Base-by-base conservation (phyloP, 2,113 vertebrate species). In the Plotosus lineatus region DNA sequence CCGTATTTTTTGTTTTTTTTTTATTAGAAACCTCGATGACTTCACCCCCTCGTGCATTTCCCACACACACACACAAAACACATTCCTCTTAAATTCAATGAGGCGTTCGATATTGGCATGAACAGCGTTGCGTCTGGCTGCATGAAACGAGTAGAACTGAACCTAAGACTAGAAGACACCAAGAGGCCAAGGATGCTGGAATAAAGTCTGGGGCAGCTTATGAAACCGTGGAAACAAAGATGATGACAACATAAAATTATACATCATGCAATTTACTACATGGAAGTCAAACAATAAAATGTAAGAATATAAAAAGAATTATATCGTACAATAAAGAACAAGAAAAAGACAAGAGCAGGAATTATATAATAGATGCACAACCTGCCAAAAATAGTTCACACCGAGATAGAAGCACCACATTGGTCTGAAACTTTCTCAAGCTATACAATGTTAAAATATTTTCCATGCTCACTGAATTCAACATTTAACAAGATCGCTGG, bases 101-200 rank as follows among this genome's bases (percentile, higher is more conserved):
- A 60, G 53, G 65, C 55, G 66, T 80, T 83, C 78, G 74, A 81
- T 85, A 78, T 77, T 79, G 63, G 48, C 56, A 31, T 48, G 75
- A 77, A 68, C 71, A 66, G 40, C 76, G 51, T 58, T 75, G 78
- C 60, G 81, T 77, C 74, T 84, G 77, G 51, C 72, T 80, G 61
- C 21, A 23, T n/a, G 36, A 11, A 53, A 21, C 42, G 60, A 56
- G 36, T 74, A 38, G 53, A 60, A 79, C 10, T 80, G 65, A 14
- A 11, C 28, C 77, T 44, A 72, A n/a, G 28, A 65, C 60, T 55
- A 19, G 26, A 31, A 26, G 53, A 42, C 38, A 46, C 5, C 51
- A 17, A 15, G 44, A 36, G 53, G 51, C 42, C 53, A 50, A 74
- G 31, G 9, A 55, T 1, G 28, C 12, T 26, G 21, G 12, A 40